A percentile compares a stretch with the other conserved stretches of the same genome.
phyloP scores from a whole-genome alignment of 1,140 invertebrate genomes.

The Bicyclus anynana region DNA sequence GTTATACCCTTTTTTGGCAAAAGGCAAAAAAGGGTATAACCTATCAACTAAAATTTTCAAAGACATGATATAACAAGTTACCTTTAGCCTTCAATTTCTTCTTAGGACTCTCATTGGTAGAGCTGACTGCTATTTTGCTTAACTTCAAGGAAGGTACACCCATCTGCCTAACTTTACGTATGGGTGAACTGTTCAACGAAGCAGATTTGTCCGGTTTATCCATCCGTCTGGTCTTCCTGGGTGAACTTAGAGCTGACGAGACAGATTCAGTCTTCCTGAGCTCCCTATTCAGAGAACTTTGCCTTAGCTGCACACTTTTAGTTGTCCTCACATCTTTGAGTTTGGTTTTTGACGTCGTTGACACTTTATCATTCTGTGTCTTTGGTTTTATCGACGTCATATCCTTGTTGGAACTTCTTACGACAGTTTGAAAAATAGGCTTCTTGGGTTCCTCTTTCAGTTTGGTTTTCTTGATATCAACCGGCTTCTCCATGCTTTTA shows the following conservation, averaged over 20 bases:
- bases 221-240: slow-evolving; percentile 66
- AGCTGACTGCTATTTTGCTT: slow-evolving; percentile 50
- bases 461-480: slow-evolving; percentile 46
- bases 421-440: slow-evolving; percentile 69
- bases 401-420: slow-evolving; percentile 45
- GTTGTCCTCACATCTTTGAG: slow-evolving; percentile 57
- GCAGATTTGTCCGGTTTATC: slow-evolving; percentile 72
- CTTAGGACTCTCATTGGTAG: slow-evolving; percentile 61
- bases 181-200: slow-evolving; percentile 70
- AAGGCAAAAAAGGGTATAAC: background rate
- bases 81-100: slow-evolving; percentile 56
- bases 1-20: background rate
- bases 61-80: background rate
- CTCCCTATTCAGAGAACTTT: slow-evolving; percentile 64
- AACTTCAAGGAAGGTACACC: slow-evolving; percentile 53
- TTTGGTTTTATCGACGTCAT: slow-evolving; percentile 47
- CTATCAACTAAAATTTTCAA: background rate
- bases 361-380: slow-evolving; percentile 53
- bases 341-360: slow-evolving; percentile 49
- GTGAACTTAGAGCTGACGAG: slow-evolving; percentile 55
- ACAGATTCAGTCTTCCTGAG: slow-evolving; percentile 53
- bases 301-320: slow-evolving; percentile 54
- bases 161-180: slow-evolving; percentile 69
- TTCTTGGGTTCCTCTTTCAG: slow-evolving; percentile 58
- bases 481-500: slow-evolving; percentile 63